Base-by-base conservation (phyloP, 2,888 invertebrate species). In the Drosophila infuscata region DNA sequence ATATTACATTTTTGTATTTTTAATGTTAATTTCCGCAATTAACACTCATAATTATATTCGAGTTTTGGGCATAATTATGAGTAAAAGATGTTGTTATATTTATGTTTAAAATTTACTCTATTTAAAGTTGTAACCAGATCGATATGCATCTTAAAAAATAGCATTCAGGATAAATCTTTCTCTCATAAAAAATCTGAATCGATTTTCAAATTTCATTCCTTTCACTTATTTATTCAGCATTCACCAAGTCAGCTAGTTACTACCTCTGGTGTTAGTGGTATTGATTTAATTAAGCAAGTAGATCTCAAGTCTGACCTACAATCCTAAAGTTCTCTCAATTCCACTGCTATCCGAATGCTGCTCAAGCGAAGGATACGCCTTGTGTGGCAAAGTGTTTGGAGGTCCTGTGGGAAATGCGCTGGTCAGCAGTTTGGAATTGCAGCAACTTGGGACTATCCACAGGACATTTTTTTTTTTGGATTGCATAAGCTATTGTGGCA, bases 381-480 rank as follows among this genome's bases (percentile, higher is more conserved):
- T 81, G 79, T 65, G 81, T 53, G 64, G 69, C 64, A 69, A 79
- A 80, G 70, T 83, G 67, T 75, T 81, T 75, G 66, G 59, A 38
- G 65, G 57, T 66, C 84, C 79, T 69, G 36, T 63, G 89, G 89
- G 85, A 84, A 70, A 71, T 70, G 61, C 61, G 46, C 29, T 60
- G 86, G 89, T 83, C 88, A 88, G 77, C 77, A 75, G 48, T 69
- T 81, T 57, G 68, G 25, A 69, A 75, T 70, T 64, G 68, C 62
- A 67, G 57, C 49, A 59, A 15, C 53, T 32, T 30, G 32, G n/a
- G 48, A 63, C n/a, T 52, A 41, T 63, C 46, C n/a, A 46, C 17
- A 62, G 74, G 57, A 71, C 69, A 71, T 64, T 62, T 62, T 25
- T 25, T 25, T 25, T 64, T 56, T 20, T 25, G 61, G 59, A 71